Evolutionary conservation across 92 coral and sea anemone genomes (phyloP), one percentile per base, ranked within the genome.

Genomic region (Phenganax marumi): DNA sequence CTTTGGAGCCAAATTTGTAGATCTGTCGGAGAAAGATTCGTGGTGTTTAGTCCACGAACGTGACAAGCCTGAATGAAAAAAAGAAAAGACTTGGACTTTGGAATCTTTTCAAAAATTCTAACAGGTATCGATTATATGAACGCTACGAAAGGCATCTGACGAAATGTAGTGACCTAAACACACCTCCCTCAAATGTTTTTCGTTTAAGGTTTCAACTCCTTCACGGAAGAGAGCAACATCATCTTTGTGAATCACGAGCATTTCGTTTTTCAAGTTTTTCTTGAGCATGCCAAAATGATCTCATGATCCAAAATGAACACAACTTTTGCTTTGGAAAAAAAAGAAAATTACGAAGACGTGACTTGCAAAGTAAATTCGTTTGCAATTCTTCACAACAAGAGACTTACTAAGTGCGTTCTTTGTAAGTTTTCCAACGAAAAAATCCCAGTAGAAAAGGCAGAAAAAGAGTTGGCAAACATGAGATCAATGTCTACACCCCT

Each of bases 221-320:
- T 89, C 99, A 80, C 97, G 80, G 55, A 86, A 88, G 53, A 96
- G 53, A 16, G 99, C 99, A 64, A 91, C 86, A 75, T 96, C 99
- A 70, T 96, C 99, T 58, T 86, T 96, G 81, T 89, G 88, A 22
- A 96, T 89, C 70, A 88, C 68, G 39, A 83, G 75, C 47, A 92
- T 77, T 26, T 84, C 83, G 8, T 87, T 87, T 68, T 88, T 90
- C 68, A 96, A 54, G 23, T 88, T 90, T 47, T 87, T 90, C 77
- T 94, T 87, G 70, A 96, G 71, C 56, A 92, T 49, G 99, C 99
- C 99, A 96, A 33, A 93, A 93, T 51, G 88, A 89, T 16, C 73
- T 69, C 64, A 96, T 62, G 7, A 96, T 84, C 97, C 92, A 89
- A 43, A 90, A 97, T 25, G 91, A 92, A 84, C 97, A 91, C 26